Base-by-base conservation (phyloP, 2,888 invertebrate species). In the Aleiodes leptofemur region DNA sequence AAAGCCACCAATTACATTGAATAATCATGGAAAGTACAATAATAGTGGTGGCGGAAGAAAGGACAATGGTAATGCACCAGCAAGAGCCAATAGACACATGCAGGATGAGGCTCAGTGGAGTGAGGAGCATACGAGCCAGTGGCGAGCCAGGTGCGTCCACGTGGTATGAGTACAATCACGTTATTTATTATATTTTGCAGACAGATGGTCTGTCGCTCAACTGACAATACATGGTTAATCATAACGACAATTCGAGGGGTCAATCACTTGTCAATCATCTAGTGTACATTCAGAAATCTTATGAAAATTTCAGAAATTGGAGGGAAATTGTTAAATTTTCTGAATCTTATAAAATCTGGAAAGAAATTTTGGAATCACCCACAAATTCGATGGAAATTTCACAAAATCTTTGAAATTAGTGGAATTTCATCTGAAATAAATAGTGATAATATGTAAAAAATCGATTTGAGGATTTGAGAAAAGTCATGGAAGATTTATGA, bases 121-220 rank as follows among this genome's bases (percentile, higher is more conserved):
- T 14, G 90, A 90, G 56, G 90, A 90, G 80, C 86, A 87, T 82
- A 84, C 88, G 79, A 89, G 86, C 82, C 88, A 88, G 78, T 88
- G 89, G 88, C 88, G 88, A 86, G 87, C 88, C 88, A 89, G 89
- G 89, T 89, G 88, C 89, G 89, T 89, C 88, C 83, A 85, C 84
- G 88, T 89, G 88, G 89, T 88, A 89, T 85, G 89, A 85, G 78
- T 83, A 79, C 83, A 82, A 88, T 88, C 87, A 88, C 88, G 86
- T 86, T 88, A 86, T 79, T 85, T 82, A 78, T 80, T 78, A 77
- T 73, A 43, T 74, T 48, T 73, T 70, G 34, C 8, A 56, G 16
- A 38, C 38, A 64, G 16, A 9, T 9, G n/a, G 23, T 23, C 31
- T 6, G 13, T 31, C 29, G 5, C 3, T 7, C 13, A 14, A 31